Base-by-base conservation (phyloP, 2,888 invertebrate species). In the Bugula neritina region DNA sequence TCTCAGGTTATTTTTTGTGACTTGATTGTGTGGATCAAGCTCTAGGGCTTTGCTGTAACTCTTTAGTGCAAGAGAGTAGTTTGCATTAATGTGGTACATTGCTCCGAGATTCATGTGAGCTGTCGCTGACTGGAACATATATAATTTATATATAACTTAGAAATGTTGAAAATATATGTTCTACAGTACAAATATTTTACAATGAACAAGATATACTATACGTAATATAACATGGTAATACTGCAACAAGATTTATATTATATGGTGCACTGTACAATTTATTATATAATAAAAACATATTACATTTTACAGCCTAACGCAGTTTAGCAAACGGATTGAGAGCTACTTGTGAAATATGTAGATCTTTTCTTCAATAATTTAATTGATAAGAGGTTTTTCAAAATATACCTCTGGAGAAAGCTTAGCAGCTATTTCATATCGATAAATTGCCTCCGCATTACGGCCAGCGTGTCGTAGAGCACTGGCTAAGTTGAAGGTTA, bases 91-190 rank as follows among this genome's bases (percentile, higher is more conserved):
- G 86, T 97, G 96, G 73, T 94, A 87, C 82, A 97, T 96, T 73
- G 96, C 96, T 31, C 96, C 97, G 72, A 95, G 88, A 85, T 97
- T 96, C 80, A 94, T 93, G 85, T 94, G 93, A 73, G 93, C 92
- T 76, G 92, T 89, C 0, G 94, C 91, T 80, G 94, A 92, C 90
- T 93, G 85, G 0, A 87, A 87, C 75, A 31, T 17, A 70, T 35
- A 35, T 74, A 57, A 57, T 57, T 25, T 25, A 10, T 25, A 25
- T 21, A 71, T 31, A 25, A 31, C 17, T n/a, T 72, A 54, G n/a
- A 35, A 43, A 72, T 63, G 72, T 35, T 17, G n/a, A n/a, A n/a
- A n/a, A n/a, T n/a, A n/a, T n/a, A n/a, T n/a, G n/a, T n/a, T n/a
- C n/a, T n/a, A n/a, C n/a, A n/a, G n/a, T n/a, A n/a, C n/a, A n/a